Conservation (phyloP, 2,888 invertebrate species). For the Poecilobothrus nobilitatus region DNA sequence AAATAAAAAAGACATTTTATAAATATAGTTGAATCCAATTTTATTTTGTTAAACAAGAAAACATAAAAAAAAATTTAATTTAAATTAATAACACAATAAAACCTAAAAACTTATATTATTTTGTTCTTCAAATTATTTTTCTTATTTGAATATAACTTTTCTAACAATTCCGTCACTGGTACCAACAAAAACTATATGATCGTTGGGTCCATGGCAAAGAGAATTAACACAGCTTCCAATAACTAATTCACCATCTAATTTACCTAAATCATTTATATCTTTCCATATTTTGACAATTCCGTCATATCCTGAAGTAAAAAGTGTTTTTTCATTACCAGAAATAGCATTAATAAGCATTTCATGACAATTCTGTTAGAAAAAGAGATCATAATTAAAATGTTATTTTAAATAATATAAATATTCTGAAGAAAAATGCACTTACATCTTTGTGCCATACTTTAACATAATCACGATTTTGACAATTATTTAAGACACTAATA, state of each 20-base stretch:
- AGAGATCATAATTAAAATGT: slow-evolving; percentile 9
- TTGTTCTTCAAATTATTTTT: too few species aligned
- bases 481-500: slow-evolving; percentile 33
- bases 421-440: neutral
- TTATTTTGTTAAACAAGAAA: too few species aligned
- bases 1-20: too few species aligned
- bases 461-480: slow-evolving; percentile 31
- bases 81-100: too few species aligned
- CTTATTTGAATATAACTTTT: neutral
- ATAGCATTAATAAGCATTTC: slow-evolving; percentile 42
- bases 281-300: slow-evolving; percentile 40
- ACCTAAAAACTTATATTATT: too few species aligned
- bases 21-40: too few species aligned
- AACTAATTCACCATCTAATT: slow-evolving; percentile 33
- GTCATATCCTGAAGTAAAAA: slow-evolving; percentile 42
- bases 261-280: slow-evolving; percentile 30
- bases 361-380: slow-evolving; percentile 34
- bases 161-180: slow-evolving; percentile 36
- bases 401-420: neutral
- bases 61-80: too few species aligned
- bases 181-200: slow-evolving; percentile 34
- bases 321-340: slow-evolving; percentile 31
- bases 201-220: slow-evolving; percentile 30
- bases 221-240: slow-evolving; percentile 37
- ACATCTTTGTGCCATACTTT: slow-evolving; percentile 30